A percentile compares a stretch with the other conserved stretches of the same genome.
These are phyloP conservation scores for Drosophila saltans DNA, from an alignment of 1,140 invertebrate genomes.

Conservation along the genomic window DNA sequence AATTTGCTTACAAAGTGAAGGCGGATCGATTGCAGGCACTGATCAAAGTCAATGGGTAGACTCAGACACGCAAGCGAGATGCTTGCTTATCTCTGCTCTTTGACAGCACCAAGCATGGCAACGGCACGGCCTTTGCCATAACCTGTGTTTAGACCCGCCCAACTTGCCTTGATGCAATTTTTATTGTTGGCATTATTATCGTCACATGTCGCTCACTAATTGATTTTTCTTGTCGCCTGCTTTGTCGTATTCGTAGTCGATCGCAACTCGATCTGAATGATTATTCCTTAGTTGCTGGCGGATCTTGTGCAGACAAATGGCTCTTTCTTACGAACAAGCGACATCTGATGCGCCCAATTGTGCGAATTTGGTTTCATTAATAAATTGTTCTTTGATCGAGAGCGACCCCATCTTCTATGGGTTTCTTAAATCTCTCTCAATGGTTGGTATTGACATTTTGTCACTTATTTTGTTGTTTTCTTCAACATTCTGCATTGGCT, in stretches of 20 bases:
- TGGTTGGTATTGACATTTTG: constrained; percentile 78
- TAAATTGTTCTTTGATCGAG: constrained; percentile 67
- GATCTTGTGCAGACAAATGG: constrained; percentile 73
- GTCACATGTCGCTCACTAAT: constrained; percentile 83
- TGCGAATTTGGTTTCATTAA: constrained; percentile 64
- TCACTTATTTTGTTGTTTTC: constrained; percentile 76
- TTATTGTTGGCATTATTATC: constrained; percentile 82
- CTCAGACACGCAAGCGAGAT: constrained; percentile 37
- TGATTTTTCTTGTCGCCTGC: constrained; percentile 83
- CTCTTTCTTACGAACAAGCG: constrained; percentile 45
- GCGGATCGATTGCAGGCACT: constrained; percentile 64
- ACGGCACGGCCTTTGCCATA: constrained; percentile 3
- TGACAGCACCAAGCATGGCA: constrained; percentile 27
- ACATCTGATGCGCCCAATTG: constrained; percentile 64
- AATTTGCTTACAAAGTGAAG: constrained; percentile 61
- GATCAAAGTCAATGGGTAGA: constrained; percentile 57
- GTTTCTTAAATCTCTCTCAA: constrained; percentile 11
- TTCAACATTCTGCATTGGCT: constrained; percentile 38
- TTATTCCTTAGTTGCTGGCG: constrained; percentile 62
- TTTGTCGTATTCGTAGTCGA: constrained; percentile 49
- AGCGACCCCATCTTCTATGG: background rate
- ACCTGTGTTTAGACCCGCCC: constrained; percentile 17
- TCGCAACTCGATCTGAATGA: constrained; percentile 68
- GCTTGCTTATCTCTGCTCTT: constrained; percentile 33
- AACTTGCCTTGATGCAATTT: constrained; percentile 55